A percentile compares a stretch with the other conserved stretches of the same genome.
Conservation (phyloP, 2,113 vertebrate genomes). For the Chamaea fasciata region DNA sequence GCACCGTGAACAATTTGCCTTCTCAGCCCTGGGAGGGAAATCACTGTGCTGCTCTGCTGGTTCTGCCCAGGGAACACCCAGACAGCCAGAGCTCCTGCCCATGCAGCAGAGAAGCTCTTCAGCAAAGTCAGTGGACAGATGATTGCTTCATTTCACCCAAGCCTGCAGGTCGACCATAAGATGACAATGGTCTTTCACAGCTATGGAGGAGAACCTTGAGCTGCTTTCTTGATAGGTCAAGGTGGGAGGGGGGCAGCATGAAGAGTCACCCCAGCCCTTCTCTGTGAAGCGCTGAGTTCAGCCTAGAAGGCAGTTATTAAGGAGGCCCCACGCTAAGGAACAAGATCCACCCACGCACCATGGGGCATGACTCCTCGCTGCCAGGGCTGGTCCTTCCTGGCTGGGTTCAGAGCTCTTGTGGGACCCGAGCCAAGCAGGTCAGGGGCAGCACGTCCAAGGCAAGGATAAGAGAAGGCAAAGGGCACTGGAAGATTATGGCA, state of each 20-base stretch:
- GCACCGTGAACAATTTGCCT: not conserved
- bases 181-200: not conserved
- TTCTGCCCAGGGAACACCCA: not conserved
- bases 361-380: constrained; percentile 24
- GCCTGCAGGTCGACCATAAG: not conserved
- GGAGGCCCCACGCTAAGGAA: not conserved
- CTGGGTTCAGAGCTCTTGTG: not conserved
- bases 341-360: not conserved
- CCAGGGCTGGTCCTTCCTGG: constrained; percentile 42
- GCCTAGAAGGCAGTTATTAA: not conserved
- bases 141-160: not conserved
- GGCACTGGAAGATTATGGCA: not conserved
- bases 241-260: rapidly evolving
- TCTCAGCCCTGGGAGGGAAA: not conserved
- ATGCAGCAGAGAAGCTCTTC: not conserved
- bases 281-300: not conserved
- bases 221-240: not conserved
- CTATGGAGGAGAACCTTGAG: not conserved
- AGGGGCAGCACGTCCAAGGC: not conserved
- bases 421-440: constrained; percentile 10
- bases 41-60: not conserved
- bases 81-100: not conserved
- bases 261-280: not conserved
- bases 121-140: not conserved
- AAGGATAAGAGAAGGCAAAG: constrained; percentile 41